Evolutionary conservation across 2,113 vertebrate genomes (phyloP).

Genomic region (Pampusana beccarii): DNA sequence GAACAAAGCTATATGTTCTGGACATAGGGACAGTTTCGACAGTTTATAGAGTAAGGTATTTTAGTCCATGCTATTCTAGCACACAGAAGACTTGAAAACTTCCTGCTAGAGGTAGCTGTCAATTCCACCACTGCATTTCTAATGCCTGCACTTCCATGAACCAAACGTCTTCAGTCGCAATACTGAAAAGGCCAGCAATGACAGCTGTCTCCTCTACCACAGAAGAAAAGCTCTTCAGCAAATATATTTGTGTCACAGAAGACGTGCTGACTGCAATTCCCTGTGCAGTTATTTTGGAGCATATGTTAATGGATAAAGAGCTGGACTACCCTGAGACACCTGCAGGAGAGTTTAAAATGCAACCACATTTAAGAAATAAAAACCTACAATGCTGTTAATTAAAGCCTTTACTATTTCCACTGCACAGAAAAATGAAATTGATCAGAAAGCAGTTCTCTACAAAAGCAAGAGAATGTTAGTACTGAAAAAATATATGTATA

Average conservation of each 20-base stretch:
- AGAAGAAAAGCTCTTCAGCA: conserved; percentile 14
- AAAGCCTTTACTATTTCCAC: neutral
- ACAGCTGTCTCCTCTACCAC: conserved; percentile 58
- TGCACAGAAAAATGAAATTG: neutral
- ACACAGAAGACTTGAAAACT: conserved; percentile 4
- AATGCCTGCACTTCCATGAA: neutral
- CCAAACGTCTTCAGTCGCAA: neutral
- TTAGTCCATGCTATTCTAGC: neutral
- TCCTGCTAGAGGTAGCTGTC: conserved; percentile 29
- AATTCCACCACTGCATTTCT: conserved; percentile 23
- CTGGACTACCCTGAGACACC: neutral
- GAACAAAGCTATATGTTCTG: neutral
- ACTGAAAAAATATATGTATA: neutral
- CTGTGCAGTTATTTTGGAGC: neutral
- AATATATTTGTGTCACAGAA: conserved; percentile 3
- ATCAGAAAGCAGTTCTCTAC: neutral
- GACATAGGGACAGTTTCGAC: neutral
- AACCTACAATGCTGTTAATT: neutral
- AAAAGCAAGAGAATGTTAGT: neutral
- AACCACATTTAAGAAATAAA: neutral
- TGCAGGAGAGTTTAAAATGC: neutral
- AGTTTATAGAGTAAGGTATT: conserved; percentile 1
- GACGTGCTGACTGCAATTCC: neutral
- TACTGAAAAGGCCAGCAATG: conserved; percentile 16
- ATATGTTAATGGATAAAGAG: neutral